phyloP scores from a whole-genome alignment of 1,140 invertebrate species.

The Pogonomyrmex californicus region DNA sequence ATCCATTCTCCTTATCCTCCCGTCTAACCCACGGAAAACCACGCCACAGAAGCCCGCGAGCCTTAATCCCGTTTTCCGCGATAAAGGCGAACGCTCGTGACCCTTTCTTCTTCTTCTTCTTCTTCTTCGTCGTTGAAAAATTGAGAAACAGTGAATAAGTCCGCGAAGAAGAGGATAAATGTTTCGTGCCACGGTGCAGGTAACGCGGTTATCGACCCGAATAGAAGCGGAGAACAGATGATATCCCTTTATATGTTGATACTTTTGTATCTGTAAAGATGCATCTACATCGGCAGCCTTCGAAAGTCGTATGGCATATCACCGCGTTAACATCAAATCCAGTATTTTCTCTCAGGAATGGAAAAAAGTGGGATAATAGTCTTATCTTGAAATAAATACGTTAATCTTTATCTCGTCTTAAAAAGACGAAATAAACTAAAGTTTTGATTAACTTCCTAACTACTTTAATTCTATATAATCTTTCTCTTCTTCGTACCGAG shows the following conservation, averaged over 20 bases:
- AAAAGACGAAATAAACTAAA: background rate
- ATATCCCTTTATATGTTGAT: background rate
- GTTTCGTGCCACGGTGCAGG: slow-evolving; percentile 17
- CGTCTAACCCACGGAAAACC: slow-evolving; percentile 62
- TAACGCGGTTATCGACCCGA: slow-evolving; percentile 48
- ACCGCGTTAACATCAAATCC: background rate
- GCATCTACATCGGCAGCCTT: background rate
- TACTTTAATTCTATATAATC: background rate
- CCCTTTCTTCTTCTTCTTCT: background rate
- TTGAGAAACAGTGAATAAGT: slow-evolving; percentile 56
- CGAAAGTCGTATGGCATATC: background rate
- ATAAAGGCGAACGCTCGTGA: slow-evolving; percentile 57
- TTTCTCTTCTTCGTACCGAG: background rate
- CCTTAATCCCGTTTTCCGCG: slow-evolving; percentile 61
- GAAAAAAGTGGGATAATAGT: background rate
- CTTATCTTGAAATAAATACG: background rate
- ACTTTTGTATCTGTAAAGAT: slow-evolving; percentile 8
- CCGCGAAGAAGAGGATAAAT: slow-evolving; percentile 51
- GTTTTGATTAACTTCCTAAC: background rate
- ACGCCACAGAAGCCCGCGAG: slow-evolving; percentile 49
- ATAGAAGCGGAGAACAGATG: slow-evolving; percentile 20
- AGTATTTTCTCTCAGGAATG: too few species aligned
- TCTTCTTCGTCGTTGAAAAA: slow-evolving; percentile 48
- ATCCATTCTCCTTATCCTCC: slow-evolving; percentile 68
- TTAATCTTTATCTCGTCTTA: background rate